Evolutionary conservation across 92 coral and sea anemone species (phyloP).

Genomic region (Siderastrea radians): DNA sequence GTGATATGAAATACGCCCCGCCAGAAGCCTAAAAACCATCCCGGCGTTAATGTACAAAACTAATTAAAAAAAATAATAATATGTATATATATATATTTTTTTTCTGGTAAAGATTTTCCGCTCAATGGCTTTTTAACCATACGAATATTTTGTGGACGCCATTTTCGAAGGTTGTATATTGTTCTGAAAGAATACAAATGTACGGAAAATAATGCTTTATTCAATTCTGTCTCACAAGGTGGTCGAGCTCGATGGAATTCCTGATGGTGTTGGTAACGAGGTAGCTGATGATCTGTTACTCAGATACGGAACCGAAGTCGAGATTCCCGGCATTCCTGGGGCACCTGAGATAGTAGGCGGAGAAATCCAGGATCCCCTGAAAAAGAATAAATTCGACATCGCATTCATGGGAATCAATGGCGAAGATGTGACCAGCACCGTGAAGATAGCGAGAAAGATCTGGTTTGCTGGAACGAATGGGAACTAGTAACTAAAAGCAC

Average conservation of each 20-base stretch:
- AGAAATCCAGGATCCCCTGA: slow-evolving; percentile 62
- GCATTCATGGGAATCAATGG: too few relatives aligned
- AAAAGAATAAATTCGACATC: slow-evolving; percentile 51
- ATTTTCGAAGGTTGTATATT: too few relatives aligned
- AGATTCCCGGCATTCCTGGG: slow-evolving; percentile 74
- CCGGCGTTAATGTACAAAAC: too few relatives aligned
- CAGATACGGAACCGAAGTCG: slow-evolving; percentile 75
- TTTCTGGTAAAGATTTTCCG: slow-evolving; percentile 27
- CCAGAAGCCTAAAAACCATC: too few relatives aligned
- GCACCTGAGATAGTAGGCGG: slow-evolving; percentile 39
- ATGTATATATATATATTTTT: not conserved
- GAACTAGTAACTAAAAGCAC: not conserved
- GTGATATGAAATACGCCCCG: too few relatives aligned
- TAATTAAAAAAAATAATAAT: too few relatives aligned
- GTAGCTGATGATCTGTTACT: slow-evolving; percentile 62
- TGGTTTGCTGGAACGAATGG: slow-evolving; percentile 45
- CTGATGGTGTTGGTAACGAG: slow-evolving; percentile 47
- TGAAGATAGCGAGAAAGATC: slow-evolving; percentile 68
- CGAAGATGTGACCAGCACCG: slow-evolving; percentile 35
- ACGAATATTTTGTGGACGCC: too few relatives aligned
- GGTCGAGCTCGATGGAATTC: slow-evolving; percentile 71
- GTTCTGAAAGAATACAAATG: too few relatives aligned
- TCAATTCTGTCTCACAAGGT: slow-evolving; percentile 1
- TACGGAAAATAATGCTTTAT: too few relatives aligned
- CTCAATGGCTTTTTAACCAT: too few relatives aligned